Conservation (phyloP, 2,113 vertebrate species). For the Fregata magnificens region DNA sequence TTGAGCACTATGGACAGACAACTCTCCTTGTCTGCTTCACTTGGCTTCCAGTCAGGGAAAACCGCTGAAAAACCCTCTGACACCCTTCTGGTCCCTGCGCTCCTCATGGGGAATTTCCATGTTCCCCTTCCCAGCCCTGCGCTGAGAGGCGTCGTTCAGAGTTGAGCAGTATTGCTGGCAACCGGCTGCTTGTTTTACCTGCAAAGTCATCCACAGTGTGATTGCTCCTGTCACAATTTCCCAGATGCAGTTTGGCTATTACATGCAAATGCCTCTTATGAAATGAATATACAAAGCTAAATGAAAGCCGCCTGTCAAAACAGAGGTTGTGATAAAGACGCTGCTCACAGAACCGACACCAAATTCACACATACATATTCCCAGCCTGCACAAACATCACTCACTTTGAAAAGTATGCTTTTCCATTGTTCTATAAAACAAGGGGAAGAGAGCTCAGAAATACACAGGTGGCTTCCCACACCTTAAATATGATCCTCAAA, state of each 20-base stretch:
- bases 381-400: not conserved
- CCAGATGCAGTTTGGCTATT: not conserved
- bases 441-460: not conserved
- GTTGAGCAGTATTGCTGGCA: not conserved
- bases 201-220: not conserved
- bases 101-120: not conserved
- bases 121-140: not conserved
- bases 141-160: not conserved
- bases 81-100: not conserved
- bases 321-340: not conserved
- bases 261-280: not conserved
- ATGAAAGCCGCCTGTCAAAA: constrained; percentile 34
- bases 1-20: not conserved
- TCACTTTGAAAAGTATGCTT: not conserved
- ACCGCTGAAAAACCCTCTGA: not conserved
- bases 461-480: not conserved
- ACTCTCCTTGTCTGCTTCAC: not conserved
- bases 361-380: not conserved
- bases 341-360: not conserved
- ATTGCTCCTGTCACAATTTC: constrained; percentile 26
- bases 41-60: not conserved
- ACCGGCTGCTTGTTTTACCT: not conserved
- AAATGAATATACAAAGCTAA: constrained; percentile 8
- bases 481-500: not conserved
- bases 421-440: not conserved